Evolutionary conservation across 2,797 vertebrate species (phyloP).

Genomic region (Oophaga sylvatica): DNA sequence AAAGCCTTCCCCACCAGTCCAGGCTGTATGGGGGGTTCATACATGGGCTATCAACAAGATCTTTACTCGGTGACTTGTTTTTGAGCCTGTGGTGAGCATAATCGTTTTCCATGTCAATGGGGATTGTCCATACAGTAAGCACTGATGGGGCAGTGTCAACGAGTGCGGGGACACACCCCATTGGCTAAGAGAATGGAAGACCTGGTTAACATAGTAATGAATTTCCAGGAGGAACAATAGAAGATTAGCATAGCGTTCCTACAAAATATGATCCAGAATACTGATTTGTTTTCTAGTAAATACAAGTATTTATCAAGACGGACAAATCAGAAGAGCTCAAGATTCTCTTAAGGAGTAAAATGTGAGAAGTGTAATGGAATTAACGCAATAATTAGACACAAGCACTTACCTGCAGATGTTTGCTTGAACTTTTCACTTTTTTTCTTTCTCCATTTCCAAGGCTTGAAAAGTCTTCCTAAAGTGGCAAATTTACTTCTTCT

Average conservation of each 20-base stretch:
- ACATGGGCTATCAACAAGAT: not conserved
- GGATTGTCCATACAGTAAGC: not conserved
- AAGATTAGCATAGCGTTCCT: not conserved
- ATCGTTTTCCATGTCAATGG: not conserved
- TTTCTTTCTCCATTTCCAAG: conserved; percentile 99
- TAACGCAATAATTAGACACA: not conserved
- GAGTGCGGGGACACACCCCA: not conserved
- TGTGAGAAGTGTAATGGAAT: not conserved
- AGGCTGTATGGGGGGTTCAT: no score
- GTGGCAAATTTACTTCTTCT: conserved; percentile 93
- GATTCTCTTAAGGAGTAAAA: not conserved
- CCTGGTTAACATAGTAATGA: not conserved
- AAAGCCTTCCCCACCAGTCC: no score
- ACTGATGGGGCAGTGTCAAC: not conserved
- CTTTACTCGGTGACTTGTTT: not conserved
- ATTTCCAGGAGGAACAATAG: not conserved
- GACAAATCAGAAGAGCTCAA: not conserved
- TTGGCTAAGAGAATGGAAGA: not conserved
- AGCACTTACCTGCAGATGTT: conserved; percentile 87
- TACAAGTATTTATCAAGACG: no score
- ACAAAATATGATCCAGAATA: no score
- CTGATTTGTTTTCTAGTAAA: no score
- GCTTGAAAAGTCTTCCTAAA: conserved; percentile 94
- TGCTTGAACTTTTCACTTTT: conserved; percentile 99
- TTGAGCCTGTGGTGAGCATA: not conserved